Conservation (phyloP, 2,888 invertebrate species). For the Dysmachus trigonus region DNA sequence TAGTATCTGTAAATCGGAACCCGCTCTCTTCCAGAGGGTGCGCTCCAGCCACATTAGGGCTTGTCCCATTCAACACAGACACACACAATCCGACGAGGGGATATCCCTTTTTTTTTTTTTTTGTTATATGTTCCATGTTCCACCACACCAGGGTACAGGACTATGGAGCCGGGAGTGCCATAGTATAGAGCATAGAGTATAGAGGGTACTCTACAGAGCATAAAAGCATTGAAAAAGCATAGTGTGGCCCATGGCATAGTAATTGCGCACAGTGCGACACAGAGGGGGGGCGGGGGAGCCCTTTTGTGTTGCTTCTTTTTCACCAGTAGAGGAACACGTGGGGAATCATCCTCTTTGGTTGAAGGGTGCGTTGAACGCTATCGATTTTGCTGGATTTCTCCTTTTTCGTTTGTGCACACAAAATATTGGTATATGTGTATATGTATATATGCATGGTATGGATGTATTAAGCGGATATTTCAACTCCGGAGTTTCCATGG, state of each 20-base stretch:
- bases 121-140: not conserved
- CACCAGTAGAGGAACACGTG: slow-evolving; percentile 1
- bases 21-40: not conserved
- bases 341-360: slow-evolving; percentile 8
- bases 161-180: not conserved
- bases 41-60: not conserved
- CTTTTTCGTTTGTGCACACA: not conserved
- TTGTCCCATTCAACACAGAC: not conserved
- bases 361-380: slow-evolving; percentile 33
- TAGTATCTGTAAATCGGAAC: slow-evolving; percentile 19
- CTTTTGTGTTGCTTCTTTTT: not conserved
- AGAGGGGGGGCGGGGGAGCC: too few relatives aligned
- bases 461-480: not conserved
- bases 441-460: not conserved
- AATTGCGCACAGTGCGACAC: not conserved
- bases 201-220: not conserved
- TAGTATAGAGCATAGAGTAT: not conserved
- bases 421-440: not conserved
- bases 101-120: not conserved
- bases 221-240: not conserved
- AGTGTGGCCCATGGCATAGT: not conserved
- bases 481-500: not conserved
- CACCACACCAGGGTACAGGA: not conserved
- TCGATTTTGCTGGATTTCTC: slow-evolving; percentile 23
- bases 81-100: not conserved